Evolutionary conservation across 2,797 vertebrate species (phyloP).

Genomic region (Myotis myotis): DNA sequence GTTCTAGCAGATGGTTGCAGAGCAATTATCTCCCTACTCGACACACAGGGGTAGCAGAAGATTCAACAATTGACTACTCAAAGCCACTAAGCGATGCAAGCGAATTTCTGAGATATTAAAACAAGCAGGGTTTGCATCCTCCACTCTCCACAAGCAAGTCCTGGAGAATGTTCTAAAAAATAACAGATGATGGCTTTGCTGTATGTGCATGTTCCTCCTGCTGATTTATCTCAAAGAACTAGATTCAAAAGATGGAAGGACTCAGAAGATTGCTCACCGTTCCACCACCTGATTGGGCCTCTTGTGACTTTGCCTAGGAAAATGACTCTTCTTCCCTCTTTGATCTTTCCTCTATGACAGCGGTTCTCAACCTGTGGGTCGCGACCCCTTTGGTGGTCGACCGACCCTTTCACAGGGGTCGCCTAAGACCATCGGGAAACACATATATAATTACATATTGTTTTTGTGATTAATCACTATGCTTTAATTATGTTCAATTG

Average conservation of each 20-base stretch:
- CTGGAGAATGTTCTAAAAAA: neutral
- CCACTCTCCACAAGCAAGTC: neutral
- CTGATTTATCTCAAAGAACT: neutral
- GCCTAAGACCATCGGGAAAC: no score
- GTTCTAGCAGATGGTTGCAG: constrained; percentile 77
- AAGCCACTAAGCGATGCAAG: constrained; percentile 53
- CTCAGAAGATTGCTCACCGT: neutral
- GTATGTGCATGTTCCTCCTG: neutral
- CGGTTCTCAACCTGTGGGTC: no score
- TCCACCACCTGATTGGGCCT: neutral
- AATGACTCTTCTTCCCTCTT: neutral
- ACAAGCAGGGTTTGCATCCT: neutral
- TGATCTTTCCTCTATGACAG: neutral
- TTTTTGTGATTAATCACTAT: no score
- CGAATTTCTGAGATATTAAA: constrained; percentile 50
- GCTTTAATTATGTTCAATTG: no score
- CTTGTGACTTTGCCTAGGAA: neutral
- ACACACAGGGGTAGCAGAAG: constrained; percentile 57
- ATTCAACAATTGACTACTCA: constrained; percentile 63
- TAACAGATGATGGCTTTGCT: neutral
- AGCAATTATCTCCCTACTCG: constrained; percentile 70
- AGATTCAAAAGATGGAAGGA: neutral
- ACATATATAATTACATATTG: no score
- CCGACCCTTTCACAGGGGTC: no score
- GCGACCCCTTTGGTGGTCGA: no score